Conservation (phyloP, 2,888 invertebrate species). For the Melinopterus prodromus region DNA sequence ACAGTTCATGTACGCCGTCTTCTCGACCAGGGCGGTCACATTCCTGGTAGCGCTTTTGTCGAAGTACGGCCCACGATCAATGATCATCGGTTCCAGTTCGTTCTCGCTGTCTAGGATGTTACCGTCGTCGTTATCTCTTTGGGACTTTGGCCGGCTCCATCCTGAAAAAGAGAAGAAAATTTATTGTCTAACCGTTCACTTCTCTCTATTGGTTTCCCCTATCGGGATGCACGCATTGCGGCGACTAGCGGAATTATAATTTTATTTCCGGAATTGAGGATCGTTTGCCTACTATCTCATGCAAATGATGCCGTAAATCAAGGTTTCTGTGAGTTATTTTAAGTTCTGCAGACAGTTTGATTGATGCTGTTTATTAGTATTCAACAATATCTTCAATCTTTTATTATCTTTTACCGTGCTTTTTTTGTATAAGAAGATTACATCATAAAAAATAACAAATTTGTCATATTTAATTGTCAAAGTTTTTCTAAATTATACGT, state of each 20-base stretch:
- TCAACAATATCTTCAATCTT: not conserved
- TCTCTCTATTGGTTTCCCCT: not conserved
- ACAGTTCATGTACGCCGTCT: conserved; percentile 79
- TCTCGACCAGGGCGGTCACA: conserved; percentile 80
- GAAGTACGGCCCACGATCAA: conserved; percentile 73
- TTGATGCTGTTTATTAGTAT: not conserved
- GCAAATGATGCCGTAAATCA: not conserved
- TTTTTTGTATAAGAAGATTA: not conserved
- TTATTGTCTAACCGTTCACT: not conserved
- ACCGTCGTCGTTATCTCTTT: conserved; percentile 45
- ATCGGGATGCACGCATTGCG: not conserved
- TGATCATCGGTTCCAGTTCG: conserved; percentile 60
- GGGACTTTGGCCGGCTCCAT: conserved; percentile 42
- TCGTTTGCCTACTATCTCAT: not conserved
- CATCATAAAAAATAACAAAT: too few relatives aligned
- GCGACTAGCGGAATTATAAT: not conserved
- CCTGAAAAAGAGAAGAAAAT: conserved; percentile 31
- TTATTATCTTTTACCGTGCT: not conserved
- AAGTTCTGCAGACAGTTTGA: not conserved
- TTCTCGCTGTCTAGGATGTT: conserved; percentile 56
- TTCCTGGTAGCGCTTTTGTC: conserved; percentile 76
- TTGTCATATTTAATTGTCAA: too few relatives aligned
- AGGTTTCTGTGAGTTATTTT: not conserved
- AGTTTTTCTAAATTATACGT: too few relatives aligned
- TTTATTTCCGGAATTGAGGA: not conserved